Evolutionary conservation across 2,888 invertebrate species (phyloP).

Genomic region (Diplazon laetatorius): DNA sequence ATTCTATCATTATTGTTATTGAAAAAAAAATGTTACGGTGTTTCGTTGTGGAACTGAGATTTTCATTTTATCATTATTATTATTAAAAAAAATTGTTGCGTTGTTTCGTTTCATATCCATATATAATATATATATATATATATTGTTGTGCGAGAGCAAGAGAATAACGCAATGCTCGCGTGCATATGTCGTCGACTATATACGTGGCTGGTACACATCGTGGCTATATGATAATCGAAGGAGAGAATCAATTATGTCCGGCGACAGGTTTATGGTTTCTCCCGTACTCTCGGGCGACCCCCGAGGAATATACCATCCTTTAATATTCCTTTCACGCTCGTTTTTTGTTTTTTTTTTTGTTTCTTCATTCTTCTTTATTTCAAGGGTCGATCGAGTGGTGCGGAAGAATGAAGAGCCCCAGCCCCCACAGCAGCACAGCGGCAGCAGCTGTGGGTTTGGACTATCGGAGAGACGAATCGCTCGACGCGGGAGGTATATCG

Average conservation of each 20-base stretch:
- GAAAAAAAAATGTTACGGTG: too few relatives aligned
- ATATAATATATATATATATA: too few relatives aligned
- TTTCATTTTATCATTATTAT: too few relatives aligned
- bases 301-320: conserved; percentile 34
- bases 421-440: conserved; percentile 24
- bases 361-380: conserved; percentile 26
- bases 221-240: conserved; percentile 51
- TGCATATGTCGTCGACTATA: conserved; percentile 2
- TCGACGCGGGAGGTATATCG: conserved; percentile 39
- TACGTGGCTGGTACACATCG: not conserved
- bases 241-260: conserved; percentile 57
- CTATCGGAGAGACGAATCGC: conserved; percentile 52
- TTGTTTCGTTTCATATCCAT: too few relatives aligned
- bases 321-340: conserved; percentile 18
- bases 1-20: too few relatives aligned
- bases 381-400: not conserved
- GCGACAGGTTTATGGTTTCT: conserved; percentile 51
- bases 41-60: too few relatives aligned
- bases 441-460: conserved; percentile 15
- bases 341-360: conserved; percentile 18
- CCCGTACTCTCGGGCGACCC: conserved; percentile 27
- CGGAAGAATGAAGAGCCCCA: conserved; percentile 39
- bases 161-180: not conserved
- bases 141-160: too few relatives aligned
- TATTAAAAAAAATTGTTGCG: too few relatives aligned